Percentiles rank a stretch among this genome's conserved stretches.
phyloP scores from a whole-genome alignment of 2,888 invertebrate species.

The Hemicrepidius hirtus region DNA sequence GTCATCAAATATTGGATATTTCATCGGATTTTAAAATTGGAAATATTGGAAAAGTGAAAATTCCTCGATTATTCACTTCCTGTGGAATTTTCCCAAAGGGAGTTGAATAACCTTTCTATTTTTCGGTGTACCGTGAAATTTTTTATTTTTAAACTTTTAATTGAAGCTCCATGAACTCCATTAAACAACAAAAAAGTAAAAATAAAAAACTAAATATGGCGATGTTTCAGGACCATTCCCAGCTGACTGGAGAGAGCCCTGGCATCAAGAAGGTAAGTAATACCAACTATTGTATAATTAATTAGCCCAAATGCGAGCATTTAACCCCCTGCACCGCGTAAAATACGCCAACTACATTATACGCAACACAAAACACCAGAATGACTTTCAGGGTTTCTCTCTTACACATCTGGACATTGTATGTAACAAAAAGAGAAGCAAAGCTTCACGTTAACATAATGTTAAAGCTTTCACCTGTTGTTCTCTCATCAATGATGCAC shows the following conservation, averaged over 20 bases:
- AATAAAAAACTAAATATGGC: constrained; percentile 41
- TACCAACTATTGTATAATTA: constrained; percentile 68
- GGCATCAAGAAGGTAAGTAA: constrained; percentile 73
- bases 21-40: too few species aligned
- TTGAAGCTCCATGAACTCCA: neutral
- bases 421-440: constrained; percentile 35
- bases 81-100: too few species aligned
- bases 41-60: too few species aligned
- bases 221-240: constrained; percentile 69
- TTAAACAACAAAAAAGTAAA: constrained; percentile 44
- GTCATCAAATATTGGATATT: too few species aligned
- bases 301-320: constrained; percentile 67
- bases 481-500: constrained; percentile 65
- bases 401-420: constrained; percentile 20
- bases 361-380: constrained; percentile 41
- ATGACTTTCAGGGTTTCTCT: constrained; percentile 35
- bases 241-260: constrained; percentile 71
- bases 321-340: constrained; percentile 66
- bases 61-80: too few species aligned
- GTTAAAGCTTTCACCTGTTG: constrained; percentile 66
- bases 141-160: too few species aligned
- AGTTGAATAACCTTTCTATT: too few species aligned
- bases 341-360: constrained; percentile 57
- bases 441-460: constrained; percentile 39
- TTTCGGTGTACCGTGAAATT: too few species aligned